phyloP scores from a whole-genome alignment of 35 echinoderm and acorn worm species.

The Amphiura filiformis region DNA sequence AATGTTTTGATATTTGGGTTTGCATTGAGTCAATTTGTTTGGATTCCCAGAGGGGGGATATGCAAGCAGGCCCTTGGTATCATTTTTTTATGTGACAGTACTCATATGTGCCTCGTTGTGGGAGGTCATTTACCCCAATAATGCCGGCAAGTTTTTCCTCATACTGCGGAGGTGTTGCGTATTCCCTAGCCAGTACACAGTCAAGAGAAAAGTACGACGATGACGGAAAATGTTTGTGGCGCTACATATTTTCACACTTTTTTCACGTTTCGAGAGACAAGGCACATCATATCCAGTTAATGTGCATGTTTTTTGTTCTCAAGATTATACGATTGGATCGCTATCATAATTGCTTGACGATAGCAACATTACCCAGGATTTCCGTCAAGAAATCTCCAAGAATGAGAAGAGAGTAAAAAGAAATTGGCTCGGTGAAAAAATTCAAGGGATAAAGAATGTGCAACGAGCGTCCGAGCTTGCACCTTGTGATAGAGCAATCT shows the following conservation, averaged over 20 bases:
- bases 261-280: too few relatives aligned
- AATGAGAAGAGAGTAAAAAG: too few relatives aligned
- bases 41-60: constrained; percentile 8
- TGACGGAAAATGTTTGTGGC: not conserved
- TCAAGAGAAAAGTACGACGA: not conserved
- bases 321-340: not conserved
- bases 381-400: too few relatives aligned
- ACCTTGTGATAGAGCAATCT: too few relatives aligned
- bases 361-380: too few relatives aligned
- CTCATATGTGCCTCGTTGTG: not conserved
- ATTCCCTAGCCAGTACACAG: constrained; percentile 3
- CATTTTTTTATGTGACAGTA: constrained; percentile 15
- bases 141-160: not conserved
- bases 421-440: too few relatives aligned
- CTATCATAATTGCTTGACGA: too few relatives aligned
- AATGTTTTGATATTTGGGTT: constrained; percentile 2
- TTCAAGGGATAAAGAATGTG: too few relatives aligned
- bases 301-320: not conserved
- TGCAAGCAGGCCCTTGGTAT: constrained; percentile 10
- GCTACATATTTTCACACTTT: not conserved
- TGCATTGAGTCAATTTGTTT: constrained; percentile 9
- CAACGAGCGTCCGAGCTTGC: too few relatives aligned
- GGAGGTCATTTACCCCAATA: constrained; percentile 11
- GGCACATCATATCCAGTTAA: too few relatives aligned
- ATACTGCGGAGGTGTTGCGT: not conserved